These are phyloP conservation scores for Pelobates cultripes DNA, from an alignment of 2,797 vertebrate species.

Conservation along the genomic window DNA sequence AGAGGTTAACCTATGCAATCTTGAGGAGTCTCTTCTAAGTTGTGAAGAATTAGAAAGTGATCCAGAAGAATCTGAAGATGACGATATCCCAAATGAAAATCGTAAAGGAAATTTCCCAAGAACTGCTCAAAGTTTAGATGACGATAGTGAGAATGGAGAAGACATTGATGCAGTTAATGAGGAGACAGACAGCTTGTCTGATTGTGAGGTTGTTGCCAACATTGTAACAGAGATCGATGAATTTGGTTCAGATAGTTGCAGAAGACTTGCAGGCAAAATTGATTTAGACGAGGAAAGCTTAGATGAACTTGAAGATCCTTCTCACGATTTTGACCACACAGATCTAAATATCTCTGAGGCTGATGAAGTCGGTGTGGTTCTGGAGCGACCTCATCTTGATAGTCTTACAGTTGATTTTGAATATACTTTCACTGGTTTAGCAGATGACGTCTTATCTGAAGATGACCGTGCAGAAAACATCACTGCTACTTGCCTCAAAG, in stretches of 20 bases:
- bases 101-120: constrained; percentile 43
- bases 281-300: constrained; percentile 61
- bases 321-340: constrained; percentile 49
- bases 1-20: constrained; percentile 73
- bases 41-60: constrained; percentile 61
- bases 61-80: constrained; percentile 64
- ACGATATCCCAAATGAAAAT: constrained; percentile 44
- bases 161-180: constrained; percentile 46
- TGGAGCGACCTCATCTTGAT: constrained; percentile 63
- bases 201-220: constrained; percentile 74
- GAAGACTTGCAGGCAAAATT: constrained; percentile 52
- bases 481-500: constrained; percentile 12
- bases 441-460: constrained; percentile 81
- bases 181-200: constrained; percentile 68
- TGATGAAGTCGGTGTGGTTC: constrained; percentile 56
- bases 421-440: constrained; percentile 74
- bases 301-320: constrained; percentile 67
- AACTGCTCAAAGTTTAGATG: constrained; percentile 57
- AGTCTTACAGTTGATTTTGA: constrained; percentile 75
- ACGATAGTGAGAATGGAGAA: constrained; percentile 70
- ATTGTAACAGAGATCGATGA: constrained; percentile 63
- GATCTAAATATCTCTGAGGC: constrained; percentile 64
- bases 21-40: constrained; percentile 55
- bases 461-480: constrained; percentile 58
- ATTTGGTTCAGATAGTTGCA: constrained; percentile 60